These are phyloP conservation scores for Heliconius hermathena DNA, from an alignment of 1,140 invertebrate genomes.

Conservation along the genomic window DNA sequence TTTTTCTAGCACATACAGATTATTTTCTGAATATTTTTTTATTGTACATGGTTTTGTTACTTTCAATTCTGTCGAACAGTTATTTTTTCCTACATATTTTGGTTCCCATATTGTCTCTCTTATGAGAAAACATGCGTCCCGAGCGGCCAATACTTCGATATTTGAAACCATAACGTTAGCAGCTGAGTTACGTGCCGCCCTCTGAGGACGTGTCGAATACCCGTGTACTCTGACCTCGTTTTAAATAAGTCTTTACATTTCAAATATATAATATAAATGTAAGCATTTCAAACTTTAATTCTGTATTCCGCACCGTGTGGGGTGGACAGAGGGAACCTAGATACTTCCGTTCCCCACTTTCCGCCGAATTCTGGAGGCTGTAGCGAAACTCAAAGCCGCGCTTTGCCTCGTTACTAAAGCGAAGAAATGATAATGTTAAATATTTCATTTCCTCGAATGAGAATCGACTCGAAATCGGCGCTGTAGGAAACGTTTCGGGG, in stretches of 20 bases:
- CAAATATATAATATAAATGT: not conserved
- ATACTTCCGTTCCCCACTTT: no score
- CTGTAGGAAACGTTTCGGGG: no score
- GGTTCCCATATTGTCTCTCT: constrained; percentile 2
- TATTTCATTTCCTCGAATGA: no score
- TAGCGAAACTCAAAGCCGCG: no score
- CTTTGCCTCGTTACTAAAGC: no score
- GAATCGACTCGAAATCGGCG: no score
- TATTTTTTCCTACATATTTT: not conserved
- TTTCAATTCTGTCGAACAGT: not conserved
- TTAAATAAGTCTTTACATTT: constrained; percentile 23
- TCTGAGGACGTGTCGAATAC: constrained; percentile 26
- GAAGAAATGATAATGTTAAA: no score
- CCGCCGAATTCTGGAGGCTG: no score
- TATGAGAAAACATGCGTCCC: constrained; percentile 6
- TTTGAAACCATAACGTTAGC: constrained; percentile 18
- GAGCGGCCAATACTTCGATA: constrained; percentile 21
- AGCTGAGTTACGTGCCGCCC: constrained; percentile 5
- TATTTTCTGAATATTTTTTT: not conserved
- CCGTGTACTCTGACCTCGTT: constrained; percentile 29
- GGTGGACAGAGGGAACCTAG: no score
- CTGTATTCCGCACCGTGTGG: no score
- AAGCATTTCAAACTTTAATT: no score
- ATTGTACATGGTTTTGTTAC: no score
- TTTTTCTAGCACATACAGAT: not conserved